Evolutionary conservation across 2,113 vertebrate species (phyloP), one percentile per base, ranked within the genome.

Genomic region (Seriola quinqueradiata): DNA sequence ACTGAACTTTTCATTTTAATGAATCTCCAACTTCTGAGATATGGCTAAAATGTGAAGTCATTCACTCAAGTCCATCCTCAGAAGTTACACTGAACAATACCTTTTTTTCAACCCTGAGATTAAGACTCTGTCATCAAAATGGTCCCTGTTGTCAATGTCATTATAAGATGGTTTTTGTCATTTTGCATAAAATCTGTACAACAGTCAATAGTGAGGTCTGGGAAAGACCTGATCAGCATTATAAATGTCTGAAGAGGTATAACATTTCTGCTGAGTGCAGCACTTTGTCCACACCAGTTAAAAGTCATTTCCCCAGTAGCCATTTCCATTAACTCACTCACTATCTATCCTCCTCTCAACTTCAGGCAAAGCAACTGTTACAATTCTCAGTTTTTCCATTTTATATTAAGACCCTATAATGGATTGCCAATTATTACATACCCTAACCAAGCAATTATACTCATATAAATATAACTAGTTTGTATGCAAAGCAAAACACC

Each of bases 211-310:
- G 48, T 64, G 14, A 68, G 52, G 48, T 44, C 55, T 68, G 36
- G 57, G 55, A 81, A 70, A 65, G 63, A 70, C 44, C 42, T 48
- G 65, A 74, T 87, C 74, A 80, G 82, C 80, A 84, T 87, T 81
- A 78, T 80, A 75, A n/a, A 87, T 84, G 50, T 78, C 60, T 83
- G 40, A 59, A 8, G 66, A 86, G 34, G 38, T 46, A 46, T 6
- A 65, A 11, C 48, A 52, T 84, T 90, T 82, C 77, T 85, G 88
- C 90, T 90, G 87, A 89, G 70, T 48, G 48, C 71, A 82, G 90
- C 90, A 87, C 25, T 65, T 69, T 87, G 90, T 87, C 82, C 72
- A 61, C 61, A 82, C 52, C 61, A 84, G 80, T 87, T 87, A 72
- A 77, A 81, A 68, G 55, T 79, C 76, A 76, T 79, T 77, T 68